phyloP scores from a whole-genome alignment of 1,140 invertebrate species.

The Drosophila subpulchrella region DNA sequence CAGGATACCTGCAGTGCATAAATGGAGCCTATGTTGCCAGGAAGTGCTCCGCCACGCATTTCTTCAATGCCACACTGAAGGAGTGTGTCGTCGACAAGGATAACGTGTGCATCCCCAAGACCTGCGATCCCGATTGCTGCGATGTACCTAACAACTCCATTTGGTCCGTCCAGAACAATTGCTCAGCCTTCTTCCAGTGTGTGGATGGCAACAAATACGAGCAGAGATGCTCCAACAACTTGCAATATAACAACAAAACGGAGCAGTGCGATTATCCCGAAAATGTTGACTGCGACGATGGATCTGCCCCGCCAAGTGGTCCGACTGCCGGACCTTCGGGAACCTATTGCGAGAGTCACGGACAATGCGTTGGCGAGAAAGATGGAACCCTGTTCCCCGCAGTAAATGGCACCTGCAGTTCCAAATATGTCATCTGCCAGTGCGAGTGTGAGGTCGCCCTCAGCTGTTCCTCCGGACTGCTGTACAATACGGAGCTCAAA shows the following conservation, averaged over 20 bases:
- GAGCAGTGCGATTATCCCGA: slow-evolving; percentile 49
- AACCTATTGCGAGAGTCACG: slow-evolving; percentile 53
- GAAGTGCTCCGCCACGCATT: slow-evolving; percentile 28
- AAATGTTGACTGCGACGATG: slow-evolving; percentile 55
- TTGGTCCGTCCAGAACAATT: slow-evolving; percentile 45
- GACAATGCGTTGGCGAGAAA: slow-evolving; percentile 33
- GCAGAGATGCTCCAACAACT: slow-evolving; percentile 48
- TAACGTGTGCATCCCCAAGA: slow-evolving; percentile 44
- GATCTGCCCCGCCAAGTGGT: slow-evolving; percentile 53
- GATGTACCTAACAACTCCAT: slow-evolving; percentile 35
- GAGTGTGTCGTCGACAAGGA: slow-evolving; percentile 37
- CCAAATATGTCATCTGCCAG: slow-evolving; percentile 54
- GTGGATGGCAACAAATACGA: slow-evolving; percentile 26
- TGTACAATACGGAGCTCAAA: slow-evolving; percentile 1
- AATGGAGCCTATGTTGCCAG: slow-evolving; percentile 24
- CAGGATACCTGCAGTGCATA: slow-evolving; percentile 52
- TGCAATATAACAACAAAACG: slow-evolving; percentile 39
- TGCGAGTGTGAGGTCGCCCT: slow-evolving; percentile 63
- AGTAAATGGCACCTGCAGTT: slow-evolving; percentile 5
- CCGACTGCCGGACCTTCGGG: slow-evolving; percentile 68
- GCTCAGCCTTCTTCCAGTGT: slow-evolving; percentile 58
- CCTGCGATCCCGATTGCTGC: slow-evolving; percentile 57
- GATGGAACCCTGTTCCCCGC: slow-evolving; percentile 40
- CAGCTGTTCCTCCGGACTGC: slow-evolving; percentile 21
- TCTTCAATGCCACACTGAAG: slow-evolving; percentile 21